These are phyloP conservation scores for Tetropium fuscum DNA, from an alignment of 2,888 invertebrate species.

Conservation along the genomic window DNA sequence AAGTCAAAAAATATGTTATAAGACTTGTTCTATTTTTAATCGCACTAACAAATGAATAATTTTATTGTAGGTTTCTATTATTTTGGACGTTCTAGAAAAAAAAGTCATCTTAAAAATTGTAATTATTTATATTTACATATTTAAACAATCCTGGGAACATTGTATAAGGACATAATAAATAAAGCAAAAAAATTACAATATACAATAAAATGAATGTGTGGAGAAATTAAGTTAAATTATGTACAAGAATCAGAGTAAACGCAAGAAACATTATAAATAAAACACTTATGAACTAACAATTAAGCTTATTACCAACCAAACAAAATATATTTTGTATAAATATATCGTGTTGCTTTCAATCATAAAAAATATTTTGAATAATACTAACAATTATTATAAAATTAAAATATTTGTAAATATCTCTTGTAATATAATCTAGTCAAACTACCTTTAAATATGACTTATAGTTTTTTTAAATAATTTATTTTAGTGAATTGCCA, in stretches of 20 bases:
- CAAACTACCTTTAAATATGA: slow-evolving; percentile 32
- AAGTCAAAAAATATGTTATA: no score
- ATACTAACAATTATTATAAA: slow-evolving; percentile 44
- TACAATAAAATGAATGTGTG: slow-evolving; percentile 37
- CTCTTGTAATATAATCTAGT: slow-evolving; percentile 33
- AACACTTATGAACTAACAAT: slow-evolving; percentile 20
- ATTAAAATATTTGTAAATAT: slow-evolving; percentile 31
- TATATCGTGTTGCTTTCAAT: slow-evolving; percentile 4
- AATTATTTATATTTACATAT: slow-evolving; percentile 51
- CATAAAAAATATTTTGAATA: slow-evolving; percentile 19
- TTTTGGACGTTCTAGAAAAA: slow-evolving; percentile 5
- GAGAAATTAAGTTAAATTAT: slow-evolving; percentile 40
- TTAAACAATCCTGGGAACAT: slow-evolving; percentile 54
- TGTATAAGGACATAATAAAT: slow-evolving; percentile 49
- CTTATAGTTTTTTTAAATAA: slow-evolving; percentile 26
- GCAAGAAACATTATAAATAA: slow-evolving; percentile 35
- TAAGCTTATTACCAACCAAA: slow-evolving; percentile 10
- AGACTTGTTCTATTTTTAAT: no score
- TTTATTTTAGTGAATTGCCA: slow-evolving; percentile 22
- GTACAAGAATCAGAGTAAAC: slow-evolving; percentile 39
- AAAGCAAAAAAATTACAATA: slow-evolving; percentile 42
- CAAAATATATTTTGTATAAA: slow-evolving; percentile 9
- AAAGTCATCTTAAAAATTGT: slow-evolving; percentile 35
- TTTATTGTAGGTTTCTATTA: no score
- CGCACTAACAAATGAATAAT: no score